Evolutionary conservation across 2,113 vertebrate species (phyloP).

Genomic region (Sinocyclocheilus maitianheensis): DNA sequence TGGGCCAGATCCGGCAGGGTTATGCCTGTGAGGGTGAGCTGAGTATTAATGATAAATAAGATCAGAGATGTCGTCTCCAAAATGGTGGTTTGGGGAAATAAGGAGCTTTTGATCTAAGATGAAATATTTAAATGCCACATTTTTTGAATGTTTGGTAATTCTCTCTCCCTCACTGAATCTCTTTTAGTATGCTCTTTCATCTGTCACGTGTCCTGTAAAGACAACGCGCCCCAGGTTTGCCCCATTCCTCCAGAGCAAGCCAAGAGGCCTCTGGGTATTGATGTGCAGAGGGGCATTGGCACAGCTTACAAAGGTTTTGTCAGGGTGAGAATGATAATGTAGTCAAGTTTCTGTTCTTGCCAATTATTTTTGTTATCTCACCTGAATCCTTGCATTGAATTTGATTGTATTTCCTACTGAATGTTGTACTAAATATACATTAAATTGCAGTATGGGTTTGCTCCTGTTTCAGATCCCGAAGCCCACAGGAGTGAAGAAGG

Average conservation of each 20-base stretch:
- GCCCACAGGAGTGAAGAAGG: slow-evolving; percentile 95
- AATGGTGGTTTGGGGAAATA: not conserved
- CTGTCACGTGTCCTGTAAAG: slow-evolving; percentile 93
- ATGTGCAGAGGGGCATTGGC: slow-evolving; percentile 94
- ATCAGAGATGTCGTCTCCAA: not conserved
- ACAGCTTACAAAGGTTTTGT: slow-evolving; percentile 97
- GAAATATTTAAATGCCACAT: not conserved
- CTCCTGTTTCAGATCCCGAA: slow-evolving; percentile 84
- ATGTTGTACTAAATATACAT: not conserved
- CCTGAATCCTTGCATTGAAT: not conserved
- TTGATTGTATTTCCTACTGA: not conserved
- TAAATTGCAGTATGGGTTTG: not conserved
- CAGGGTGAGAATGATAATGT: slow-evolving; percentile 78
- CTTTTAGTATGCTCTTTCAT: slow-evolving; percentile 91
- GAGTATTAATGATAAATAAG: not conserved
- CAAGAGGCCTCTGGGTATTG: slow-evolving; percentile 93
- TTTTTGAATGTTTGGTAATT: not conserved
- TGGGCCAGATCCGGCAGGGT: slow-evolving; percentile 91
- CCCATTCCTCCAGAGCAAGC: slow-evolving; percentile 94
- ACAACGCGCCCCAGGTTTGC: slow-evolving; percentile 91
- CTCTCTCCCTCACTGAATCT: slow-evolving; percentile 45
- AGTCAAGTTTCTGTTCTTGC: not conserved
- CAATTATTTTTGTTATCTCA: not conserved
- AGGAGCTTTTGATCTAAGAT: not conserved
- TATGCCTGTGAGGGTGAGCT: slow-evolving; percentile 93